Percentiles rank a stretch among this genome's conserved stretches.
Evolutionary conservation across 2,797 vertebrate genomes (phyloP).

Genomic region (Artibeus lituratus): DNA sequence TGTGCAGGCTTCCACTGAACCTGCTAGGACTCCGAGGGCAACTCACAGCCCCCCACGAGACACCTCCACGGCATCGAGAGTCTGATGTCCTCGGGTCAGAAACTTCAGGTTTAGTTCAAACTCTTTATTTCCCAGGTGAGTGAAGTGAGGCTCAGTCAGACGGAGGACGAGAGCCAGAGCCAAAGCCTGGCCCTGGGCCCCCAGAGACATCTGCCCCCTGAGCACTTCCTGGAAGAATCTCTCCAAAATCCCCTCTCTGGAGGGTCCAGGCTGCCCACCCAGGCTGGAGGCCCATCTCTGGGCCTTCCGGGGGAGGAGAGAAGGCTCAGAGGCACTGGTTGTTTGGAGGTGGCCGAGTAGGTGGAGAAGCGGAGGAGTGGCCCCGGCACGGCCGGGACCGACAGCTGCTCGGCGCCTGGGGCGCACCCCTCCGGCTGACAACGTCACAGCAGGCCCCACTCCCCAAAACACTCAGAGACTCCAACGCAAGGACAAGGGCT

Average conservation of each 20-base stretch:
- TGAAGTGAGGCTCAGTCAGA: background rate
- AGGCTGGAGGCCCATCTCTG: background rate
- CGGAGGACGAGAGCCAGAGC: background rate
- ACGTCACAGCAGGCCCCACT: background rate
- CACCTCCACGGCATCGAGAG: background rate
- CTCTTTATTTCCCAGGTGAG: background rate
- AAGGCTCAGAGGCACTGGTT: background rate
- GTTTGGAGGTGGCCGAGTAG: background rate
- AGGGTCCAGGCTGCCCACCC: background rate
- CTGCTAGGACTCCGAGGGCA: background rate
- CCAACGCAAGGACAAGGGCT: background rate
- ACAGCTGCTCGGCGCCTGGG: background rate
- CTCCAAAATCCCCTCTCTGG: background rate
- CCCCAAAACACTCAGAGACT: background rate
- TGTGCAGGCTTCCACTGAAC: background rate
- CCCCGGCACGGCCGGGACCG: background rate
- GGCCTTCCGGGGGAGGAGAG: background rate
- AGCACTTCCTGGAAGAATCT: background rate
- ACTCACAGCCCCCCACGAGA: background rate
- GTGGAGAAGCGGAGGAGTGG: accelerated
- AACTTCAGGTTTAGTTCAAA: background rate
- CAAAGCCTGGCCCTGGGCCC: background rate
- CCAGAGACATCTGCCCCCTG: background rate
- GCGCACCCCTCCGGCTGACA: background rate
- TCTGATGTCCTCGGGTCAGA: accelerated